These are phyloP conservation scores for Neelides folsomi DNA, from an alignment of 2,888 invertebrate species.

Conservation along the genomic window DNA sequence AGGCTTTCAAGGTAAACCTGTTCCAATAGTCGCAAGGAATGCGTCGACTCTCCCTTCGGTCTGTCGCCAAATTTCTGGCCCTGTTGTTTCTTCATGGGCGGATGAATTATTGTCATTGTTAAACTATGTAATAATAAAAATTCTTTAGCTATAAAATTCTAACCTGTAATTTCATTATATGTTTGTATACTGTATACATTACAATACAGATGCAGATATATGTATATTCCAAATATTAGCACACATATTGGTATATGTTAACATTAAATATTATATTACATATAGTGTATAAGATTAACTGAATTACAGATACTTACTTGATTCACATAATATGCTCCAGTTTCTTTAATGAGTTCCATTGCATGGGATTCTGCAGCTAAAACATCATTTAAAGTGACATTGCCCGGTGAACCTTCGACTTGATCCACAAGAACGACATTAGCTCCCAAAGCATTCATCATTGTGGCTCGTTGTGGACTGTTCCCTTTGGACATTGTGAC, in stretches of 20 bases:
- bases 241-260: too few relatives aligned
- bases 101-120: slow-evolving; percentile 12
- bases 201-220: too few relatives aligned
- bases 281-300: too few relatives aligned
- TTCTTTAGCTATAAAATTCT: too few relatives aligned
- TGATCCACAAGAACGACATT: slow-evolving; percentile 16
- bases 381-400: slow-evolving; percentile 16
- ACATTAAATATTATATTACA: too few relatives aligned
- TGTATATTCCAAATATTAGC: too few relatives aligned
- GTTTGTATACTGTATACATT: too few relatives aligned
- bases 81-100: slow-evolving; percentile 10
- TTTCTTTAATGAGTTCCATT: slow-evolving; percentile 8
- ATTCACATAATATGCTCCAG: slow-evolving; percentile 15
- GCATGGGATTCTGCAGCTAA: slow-evolving; percentile 10
- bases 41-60: slow-evolving; percentile 16
- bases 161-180: too few relatives aligned
- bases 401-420: slow-evolving; percentile 13
- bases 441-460: slow-evolving; percentile 17
- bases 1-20: background rate
- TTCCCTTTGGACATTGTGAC: slow-evolving; percentile 17
- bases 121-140: slow-evolving; percentile 4
- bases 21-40: slow-evolving; percentile 16
- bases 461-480: slow-evolving; percentile 17
- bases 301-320: too few relatives aligned
- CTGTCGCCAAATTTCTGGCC: slow-evolving; percentile 17